phyloP scores from a whole-genome alignment of 1,140 invertebrate genomes.

The Lordiphosa collinella region DNA sequence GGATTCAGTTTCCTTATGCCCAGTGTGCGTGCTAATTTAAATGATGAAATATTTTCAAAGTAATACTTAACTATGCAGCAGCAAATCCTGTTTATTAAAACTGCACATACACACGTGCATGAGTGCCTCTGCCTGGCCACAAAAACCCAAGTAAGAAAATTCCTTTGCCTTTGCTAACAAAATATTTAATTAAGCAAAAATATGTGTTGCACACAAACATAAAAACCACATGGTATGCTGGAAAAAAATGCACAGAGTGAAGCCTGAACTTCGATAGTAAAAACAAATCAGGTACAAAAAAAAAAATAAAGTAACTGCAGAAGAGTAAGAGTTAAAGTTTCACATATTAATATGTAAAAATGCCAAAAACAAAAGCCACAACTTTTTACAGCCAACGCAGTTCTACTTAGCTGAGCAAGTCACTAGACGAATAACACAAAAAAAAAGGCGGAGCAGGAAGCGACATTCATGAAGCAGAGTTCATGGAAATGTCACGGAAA shows the following conservation, averaged over 20 bases:
- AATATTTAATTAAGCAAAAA: constrained; percentile 77
- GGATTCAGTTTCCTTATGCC: constrained; percentile 21
- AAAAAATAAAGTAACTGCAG: constrained; percentile 20
- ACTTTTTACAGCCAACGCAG: constrained; percentile 13
- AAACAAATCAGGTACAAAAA: constrained; percentile 31
- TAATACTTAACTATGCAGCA: constrained; percentile 18
- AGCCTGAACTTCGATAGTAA: constrained; percentile 42
- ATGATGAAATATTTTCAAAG: constrained; percentile 59
- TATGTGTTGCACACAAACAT: constrained; percentile 42
- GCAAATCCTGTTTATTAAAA: constrained; percentile 42
- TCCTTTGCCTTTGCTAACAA: constrained; percentile 36
- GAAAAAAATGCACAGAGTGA: constrained; percentile 8
- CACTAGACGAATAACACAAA: background rate
- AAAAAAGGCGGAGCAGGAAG: background rate
- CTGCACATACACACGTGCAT: constrained; percentile 11
- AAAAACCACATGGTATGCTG: constrained; percentile 22
- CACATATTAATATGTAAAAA: constrained; percentile 28
- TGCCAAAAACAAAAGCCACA: constrained; percentile 12
- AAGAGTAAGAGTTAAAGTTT: constrained; percentile 10
- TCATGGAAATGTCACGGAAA: background rate
- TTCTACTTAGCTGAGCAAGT: background rate
- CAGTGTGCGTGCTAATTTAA: constrained; percentile 59
- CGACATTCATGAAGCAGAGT: background rate
- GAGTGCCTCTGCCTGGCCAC: constrained; percentile 10
- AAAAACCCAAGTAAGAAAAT: constrained; percentile 20